phyloP scores from a whole-genome alignment of 2,113 vertebrate genomes.

The Octodon degus region DNA sequence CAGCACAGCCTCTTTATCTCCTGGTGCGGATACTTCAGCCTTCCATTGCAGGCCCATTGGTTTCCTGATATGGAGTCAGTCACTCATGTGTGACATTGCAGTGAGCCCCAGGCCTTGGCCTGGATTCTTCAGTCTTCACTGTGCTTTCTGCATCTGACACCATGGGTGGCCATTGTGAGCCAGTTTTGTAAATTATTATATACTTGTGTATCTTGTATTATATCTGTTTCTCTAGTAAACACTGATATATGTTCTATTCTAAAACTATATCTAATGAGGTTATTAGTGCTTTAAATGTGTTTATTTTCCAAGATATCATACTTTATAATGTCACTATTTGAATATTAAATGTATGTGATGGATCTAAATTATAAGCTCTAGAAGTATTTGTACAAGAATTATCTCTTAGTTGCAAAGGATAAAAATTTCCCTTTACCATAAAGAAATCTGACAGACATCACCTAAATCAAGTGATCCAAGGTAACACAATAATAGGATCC shows the following conservation, averaged over 20 bases:
- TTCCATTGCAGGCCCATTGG: not conserved
- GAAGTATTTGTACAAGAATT: slow-evolving; percentile 20
- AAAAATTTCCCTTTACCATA: not conserved
- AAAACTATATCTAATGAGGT: slow-evolving; percentile 65
- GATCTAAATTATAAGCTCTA: slow-evolving; percentile 5
- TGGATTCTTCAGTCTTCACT: not conserved
- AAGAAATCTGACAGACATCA: not conserved
- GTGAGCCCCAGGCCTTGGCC: not conserved
- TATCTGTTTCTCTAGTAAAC: not conserved
- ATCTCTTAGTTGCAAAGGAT: slow-evolving; percentile 23
- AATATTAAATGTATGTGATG: slow-evolving; percentile 61
- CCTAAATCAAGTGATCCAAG: not conserved
- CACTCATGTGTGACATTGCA: not conserved
- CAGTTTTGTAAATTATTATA: not conserved
- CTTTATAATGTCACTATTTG: slow-evolving; percentile 68
- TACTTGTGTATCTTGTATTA: not conserved
- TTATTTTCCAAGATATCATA: slow-evolving; percentile 70
- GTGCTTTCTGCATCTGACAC: not conserved
- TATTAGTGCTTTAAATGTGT: slow-evolving; percentile 78
- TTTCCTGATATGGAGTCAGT: not conserved
- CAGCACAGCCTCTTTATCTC: not conserved
- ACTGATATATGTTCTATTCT: slow-evolving; percentile 20
- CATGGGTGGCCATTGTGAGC: not conserved
- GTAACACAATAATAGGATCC: not conserved
- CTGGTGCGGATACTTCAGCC: not conserved